These are phyloP conservation scores for Chlorodrepanis virens DNA, from an alignment of 2,113 vertebrate genomes.

Conservation along the genomic window DNA sequence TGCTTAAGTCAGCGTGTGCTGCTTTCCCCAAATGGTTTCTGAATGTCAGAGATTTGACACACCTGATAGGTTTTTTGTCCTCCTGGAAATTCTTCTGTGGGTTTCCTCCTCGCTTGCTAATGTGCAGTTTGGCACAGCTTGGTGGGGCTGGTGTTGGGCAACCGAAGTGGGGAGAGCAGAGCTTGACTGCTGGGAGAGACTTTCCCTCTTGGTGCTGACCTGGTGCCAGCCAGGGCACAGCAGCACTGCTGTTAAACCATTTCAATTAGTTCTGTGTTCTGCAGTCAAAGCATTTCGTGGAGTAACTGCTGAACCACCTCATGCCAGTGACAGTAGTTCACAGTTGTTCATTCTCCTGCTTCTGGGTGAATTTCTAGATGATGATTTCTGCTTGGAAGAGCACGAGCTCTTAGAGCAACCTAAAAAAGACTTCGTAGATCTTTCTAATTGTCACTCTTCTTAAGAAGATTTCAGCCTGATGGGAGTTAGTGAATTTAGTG, in stretches of 20 bases:
- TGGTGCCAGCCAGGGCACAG: not conserved
- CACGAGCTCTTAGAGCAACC: not conserved
- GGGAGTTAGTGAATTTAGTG: not conserved
- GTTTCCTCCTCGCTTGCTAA: slow-evolving; percentile 62
- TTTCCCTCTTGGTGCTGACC: not conserved
- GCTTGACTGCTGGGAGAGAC: not conserved
- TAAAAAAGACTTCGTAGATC: not conserved
- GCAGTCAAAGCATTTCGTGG: not conserved
- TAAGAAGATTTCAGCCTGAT: not conserved
- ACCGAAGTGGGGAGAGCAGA: not conserved
- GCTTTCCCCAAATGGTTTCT: slow-evolving; percentile 79
- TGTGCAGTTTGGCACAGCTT: slow-evolving; percentile 36
- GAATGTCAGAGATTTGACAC: slow-evolving; percentile 84
- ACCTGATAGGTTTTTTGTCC: slow-evolving; percentile 84
- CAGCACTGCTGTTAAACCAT: fast-evolving
- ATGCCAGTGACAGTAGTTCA: not conserved
- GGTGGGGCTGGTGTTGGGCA: not conserved
- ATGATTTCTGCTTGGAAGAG: not conserved
- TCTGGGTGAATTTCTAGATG: not conserved
- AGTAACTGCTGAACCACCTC: not conserved
- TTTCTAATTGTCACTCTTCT: not conserved
- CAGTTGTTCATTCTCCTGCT: not conserved
- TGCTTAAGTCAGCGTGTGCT: slow-evolving; percentile 81
- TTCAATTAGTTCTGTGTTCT: not conserved
- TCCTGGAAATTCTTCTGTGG: slow-evolving; percentile 74